Conservation (phyloP, 2,797 vertebrate genomes). For the Halcyon badia region DNA sequence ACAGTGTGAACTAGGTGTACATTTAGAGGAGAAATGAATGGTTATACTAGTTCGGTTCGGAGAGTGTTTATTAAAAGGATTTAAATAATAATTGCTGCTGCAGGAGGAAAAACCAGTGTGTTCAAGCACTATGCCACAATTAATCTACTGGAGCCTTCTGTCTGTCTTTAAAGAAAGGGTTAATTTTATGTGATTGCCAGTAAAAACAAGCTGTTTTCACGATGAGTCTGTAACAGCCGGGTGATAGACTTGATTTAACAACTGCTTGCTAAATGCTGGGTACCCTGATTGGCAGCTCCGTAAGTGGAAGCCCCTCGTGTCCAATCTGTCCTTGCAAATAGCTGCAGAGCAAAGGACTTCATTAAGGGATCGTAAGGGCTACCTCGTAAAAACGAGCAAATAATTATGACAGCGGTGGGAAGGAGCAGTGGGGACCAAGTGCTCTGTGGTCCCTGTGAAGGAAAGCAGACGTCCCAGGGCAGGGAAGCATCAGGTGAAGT, state of each 20-base stretch:
- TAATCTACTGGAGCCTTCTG: neutral
- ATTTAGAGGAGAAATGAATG: neutral
- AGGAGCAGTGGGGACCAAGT: neutral
- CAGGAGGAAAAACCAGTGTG: neutral
- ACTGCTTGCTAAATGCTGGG: neutral
- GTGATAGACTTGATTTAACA: slow-evolving; percentile 36
- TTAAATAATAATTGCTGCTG: neutral
- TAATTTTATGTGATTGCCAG: slow-evolving; percentile 27
- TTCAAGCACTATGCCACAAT: neutral
- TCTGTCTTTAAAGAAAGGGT: slow-evolving; percentile 25
- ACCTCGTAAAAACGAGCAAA: slow-evolving; percentile 56
- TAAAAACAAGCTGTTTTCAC: slow-evolving; percentile 19
- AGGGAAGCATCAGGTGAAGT: slow-evolving; percentile 69
- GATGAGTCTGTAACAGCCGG: slow-evolving; percentile 19
- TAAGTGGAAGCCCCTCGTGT: slow-evolving; percentile 46
- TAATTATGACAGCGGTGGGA: slow-evolving; percentile 11
- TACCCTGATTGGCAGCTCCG: neutral
- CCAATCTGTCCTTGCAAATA: slow-evolving; percentile 48
- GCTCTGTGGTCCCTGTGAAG: slow-evolving; percentile 12
- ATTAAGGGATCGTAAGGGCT: slow-evolving; percentile 40
- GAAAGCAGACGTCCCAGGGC: slow-evolving; percentile 63
- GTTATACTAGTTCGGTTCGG: neutral
- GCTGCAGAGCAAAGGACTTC: slow-evolving; percentile 60
- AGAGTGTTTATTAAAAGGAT: neutral
- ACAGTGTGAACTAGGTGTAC: neutral